Evolutionary conservation across 2,113 vertebrate genomes (phyloP), one percentile per base, ranked within the genome.

Genomic region (Nothobranchius kuhntae): DNA sequence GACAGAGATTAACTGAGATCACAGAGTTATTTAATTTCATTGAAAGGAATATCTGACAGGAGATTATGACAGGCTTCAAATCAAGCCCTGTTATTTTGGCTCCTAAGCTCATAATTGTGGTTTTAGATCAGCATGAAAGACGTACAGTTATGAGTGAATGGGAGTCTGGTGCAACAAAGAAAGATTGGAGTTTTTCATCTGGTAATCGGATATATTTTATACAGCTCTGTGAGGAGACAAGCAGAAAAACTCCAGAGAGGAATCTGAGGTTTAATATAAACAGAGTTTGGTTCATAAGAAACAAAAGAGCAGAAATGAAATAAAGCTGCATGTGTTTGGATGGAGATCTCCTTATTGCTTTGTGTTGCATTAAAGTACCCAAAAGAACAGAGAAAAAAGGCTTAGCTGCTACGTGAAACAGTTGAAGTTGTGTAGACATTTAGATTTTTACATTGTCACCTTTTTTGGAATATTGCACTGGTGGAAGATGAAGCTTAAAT

Each of bases 61-160:
- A 40, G 38, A 40, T 40, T 40, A 40, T 40, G 38, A 40, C 38
- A 40, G 38, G 38, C 38, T 40, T 40, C 38, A 40, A 40, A 40
- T 40, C 38, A 40, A 40, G 38, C 38, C 38, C 38, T 40, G 38
- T 81, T 71, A 80, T 90, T 87, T 82, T 87, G 78, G 81, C 77
- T 77, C 77, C 76, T 87, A 78, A 86, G 82, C 87, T 87, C 80
- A 86, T 89, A 87, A 87, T 85, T 90, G 84, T 83, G 89, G 83
- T 85, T 88, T 84, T 65, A 88, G 76, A 83, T 87, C 84, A 76
- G 80, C 72, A 84, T 84, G 78, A 88, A 88, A 88, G 78, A 86
- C 68, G 58, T 56, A 63, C 79, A 74, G 84, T 80, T 30, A 69
- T 76, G 74, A 85, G 82, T 44, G 47, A 42, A 71, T 50, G 54